Evolutionary conservation across 2,888 invertebrate species (phyloP).

Genomic region (Agriopis leucophaearia): DNA sequence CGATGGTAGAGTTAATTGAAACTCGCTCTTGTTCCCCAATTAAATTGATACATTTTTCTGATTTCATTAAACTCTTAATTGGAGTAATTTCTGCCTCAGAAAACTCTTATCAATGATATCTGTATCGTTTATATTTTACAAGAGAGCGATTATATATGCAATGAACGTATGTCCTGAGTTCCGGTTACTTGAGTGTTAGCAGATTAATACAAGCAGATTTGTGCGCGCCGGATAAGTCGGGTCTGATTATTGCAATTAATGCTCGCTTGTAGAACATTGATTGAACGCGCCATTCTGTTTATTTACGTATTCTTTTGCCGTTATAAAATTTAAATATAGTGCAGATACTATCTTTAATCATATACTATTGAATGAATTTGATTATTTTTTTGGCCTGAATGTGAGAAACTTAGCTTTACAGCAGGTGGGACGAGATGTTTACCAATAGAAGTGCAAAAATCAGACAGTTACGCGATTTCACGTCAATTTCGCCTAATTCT

Average conservation of each 20-base stretch:
- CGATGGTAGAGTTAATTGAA: background rate
- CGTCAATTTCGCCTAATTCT: too few species aligned
- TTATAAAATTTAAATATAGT: background rate
- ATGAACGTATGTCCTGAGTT: constrained; percentile 46
- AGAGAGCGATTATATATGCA: constrained; percentile 35
- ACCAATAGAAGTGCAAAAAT: too few species aligned
- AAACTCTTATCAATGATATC: constrained; percentile 9
- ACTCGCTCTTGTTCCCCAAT: background rate
- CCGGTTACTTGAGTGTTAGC: constrained; percentile 52
- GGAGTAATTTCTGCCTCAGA: constrained; percentile 3
- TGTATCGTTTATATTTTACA: constrained; percentile 15
- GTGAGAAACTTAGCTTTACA: background rate
- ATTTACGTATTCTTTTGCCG: constrained; percentile 29
- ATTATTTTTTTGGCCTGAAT: background rate
- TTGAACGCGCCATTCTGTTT: constrained; percentile 37
- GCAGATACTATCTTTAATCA: background rate
- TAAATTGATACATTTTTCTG: background rate
- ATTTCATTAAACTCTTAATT: background rate
- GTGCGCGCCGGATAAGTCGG: constrained; percentile 43
- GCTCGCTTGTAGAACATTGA: constrained; percentile 41
- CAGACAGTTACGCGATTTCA: too few species aligned
- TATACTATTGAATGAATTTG: background rate
- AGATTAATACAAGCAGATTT: constrained; percentile 54
- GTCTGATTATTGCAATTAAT: constrained; percentile 49
- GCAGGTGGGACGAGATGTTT: background rate